A percentile compares a stretch with the other conserved stretches of the same genome.
Conservation (phyloP, 2,113 vertebrate genomes). For the Pelobates fuscus region DNA sequence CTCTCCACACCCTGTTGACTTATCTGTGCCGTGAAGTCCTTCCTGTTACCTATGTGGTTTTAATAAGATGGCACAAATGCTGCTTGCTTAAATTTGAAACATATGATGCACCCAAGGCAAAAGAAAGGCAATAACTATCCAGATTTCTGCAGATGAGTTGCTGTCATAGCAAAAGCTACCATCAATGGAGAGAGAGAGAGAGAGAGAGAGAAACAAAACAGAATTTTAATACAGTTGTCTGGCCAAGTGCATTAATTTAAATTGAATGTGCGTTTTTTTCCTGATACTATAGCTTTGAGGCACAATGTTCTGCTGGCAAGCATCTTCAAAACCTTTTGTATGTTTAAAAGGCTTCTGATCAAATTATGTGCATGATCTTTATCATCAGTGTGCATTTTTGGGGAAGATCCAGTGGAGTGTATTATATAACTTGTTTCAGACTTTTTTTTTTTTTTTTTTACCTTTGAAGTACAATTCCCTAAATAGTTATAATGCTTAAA, state of each 20-base stretch:
- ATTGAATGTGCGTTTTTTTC: constrained; percentile 70
- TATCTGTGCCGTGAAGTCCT: constrained; percentile 44
- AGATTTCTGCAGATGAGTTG: constrained; percentile 70
- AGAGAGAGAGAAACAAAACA: constrained; percentile 73
- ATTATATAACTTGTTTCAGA: constrained; percentile 24
- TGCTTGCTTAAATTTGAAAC: constrained; percentile 69
- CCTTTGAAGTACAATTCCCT: not conserved
- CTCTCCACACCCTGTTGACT: not conserved
- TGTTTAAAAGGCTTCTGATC: constrained; percentile 64
- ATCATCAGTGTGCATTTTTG: constrained; percentile 7
- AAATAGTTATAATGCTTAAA: not conserved
- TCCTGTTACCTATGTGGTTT: constrained; percentile 66
- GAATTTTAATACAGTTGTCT: constrained; percentile 82
- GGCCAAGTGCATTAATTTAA: constrained; percentile 81
- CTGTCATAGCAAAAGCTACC: constrained; percentile 75
- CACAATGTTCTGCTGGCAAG: constrained; percentile 68
- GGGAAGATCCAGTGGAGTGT: constrained; percentile 1
- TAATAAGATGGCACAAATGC: constrained; percentile 66
- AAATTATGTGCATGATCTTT: constrained; percentile 52
- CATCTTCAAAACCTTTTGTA: constrained; percentile 66
- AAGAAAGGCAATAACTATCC: constrained; percentile 71
- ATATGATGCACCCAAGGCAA: constrained; percentile 74
- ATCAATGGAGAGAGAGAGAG: constrained; percentile 58
- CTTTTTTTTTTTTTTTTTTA: not conserved
- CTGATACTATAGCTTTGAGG: constrained; percentile 74